phyloP scores from a whole-genome alignment of 2,888 invertebrate genomes.

The Lucinisca nassula region DNA sequence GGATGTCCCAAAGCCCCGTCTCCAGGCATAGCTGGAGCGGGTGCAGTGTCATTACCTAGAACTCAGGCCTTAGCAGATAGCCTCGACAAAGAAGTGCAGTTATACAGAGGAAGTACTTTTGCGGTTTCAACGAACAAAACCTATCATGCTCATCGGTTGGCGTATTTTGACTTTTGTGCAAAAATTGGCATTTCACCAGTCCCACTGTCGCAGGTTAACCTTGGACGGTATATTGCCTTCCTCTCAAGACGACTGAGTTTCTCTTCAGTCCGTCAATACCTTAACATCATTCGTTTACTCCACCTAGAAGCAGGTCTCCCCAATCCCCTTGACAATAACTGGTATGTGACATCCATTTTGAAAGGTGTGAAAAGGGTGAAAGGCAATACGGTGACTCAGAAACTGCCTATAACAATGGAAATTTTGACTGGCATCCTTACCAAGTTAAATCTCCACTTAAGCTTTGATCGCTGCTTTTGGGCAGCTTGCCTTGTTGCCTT shows the following conservation, averaged over 20 bases:
- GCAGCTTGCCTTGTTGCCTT: too few relatives aligned
- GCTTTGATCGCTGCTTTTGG: conserved; percentile 6
- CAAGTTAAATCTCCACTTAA: neutral
- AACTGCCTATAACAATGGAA: conserved; percentile 28
- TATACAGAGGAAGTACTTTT: too few relatives aligned
- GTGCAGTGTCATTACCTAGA: too few relatives aligned
- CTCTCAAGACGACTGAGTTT: neutral
- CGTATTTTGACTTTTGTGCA: neutral
- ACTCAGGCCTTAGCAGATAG: too few relatives aligned
- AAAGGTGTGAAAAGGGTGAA: conserved; percentile 26
- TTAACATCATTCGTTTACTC: neutral
- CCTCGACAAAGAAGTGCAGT: too few relatives aligned
- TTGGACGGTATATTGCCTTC: neutral
- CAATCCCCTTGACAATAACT: neutral
- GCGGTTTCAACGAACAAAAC: too few relatives aligned
- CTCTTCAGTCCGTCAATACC: neutral
- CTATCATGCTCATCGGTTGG: too few relatives aligned
- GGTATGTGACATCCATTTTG: conserved; percentile 7
- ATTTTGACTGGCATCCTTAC: neutral
- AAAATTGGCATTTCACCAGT: neutral
- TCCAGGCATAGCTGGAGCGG: too few relatives aligned
- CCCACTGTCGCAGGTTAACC: neutral
- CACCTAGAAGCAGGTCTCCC: neutral
- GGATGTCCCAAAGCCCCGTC: too few relatives aligned
- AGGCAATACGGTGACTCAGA: neutral